Evolutionary conservation across 2,113 vertebrate genomes (phyloP).

Genomic region (Zingel zingel): DNA sequence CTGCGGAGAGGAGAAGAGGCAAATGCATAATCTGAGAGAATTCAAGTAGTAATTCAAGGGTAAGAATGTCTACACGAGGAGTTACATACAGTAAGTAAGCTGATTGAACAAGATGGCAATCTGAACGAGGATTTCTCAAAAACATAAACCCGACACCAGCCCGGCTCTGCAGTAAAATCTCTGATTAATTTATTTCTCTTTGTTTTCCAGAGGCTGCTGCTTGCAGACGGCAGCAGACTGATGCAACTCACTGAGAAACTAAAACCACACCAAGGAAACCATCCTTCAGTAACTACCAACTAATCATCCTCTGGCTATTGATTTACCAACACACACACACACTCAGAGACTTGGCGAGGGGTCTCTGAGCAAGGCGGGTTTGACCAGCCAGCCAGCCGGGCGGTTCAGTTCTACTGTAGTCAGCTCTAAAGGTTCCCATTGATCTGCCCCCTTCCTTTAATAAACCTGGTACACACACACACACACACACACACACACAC

Average conservation of each 20-base stretch:
- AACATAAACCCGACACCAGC: background rate
- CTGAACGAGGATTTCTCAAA: background rate
- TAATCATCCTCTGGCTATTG: conserved; percentile 77
- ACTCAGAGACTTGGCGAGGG: conserved; percentile 25
- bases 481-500: background rate
- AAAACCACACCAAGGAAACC: conserved; percentile 66
- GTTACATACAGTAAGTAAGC: background rate
- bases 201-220: conserved; percentile 33
- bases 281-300: conserved; percentile 76
- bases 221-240: conserved; percentile 52
- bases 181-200: conserved; percentile 32
- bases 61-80: background rate
- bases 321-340: conserved; percentile 41
- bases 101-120: background rate
- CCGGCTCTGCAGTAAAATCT: background rate
- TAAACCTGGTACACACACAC: conserved; percentile 46
- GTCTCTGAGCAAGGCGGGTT: conserved; percentile 62
- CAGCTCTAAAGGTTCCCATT: conserved; percentile 80
- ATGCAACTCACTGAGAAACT: conserved; percentile 65
- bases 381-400: conserved; percentile 71
- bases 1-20: background rate
- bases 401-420: conserved; percentile 77
- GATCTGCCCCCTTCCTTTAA: conserved; percentile 74
- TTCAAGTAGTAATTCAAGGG: background rate
- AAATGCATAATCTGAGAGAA: background rate